These are phyloP conservation scores for Calcarius ornatus DNA, from an alignment of 2,113 vertebrate species.

Conservation along the genomic window DNA sequence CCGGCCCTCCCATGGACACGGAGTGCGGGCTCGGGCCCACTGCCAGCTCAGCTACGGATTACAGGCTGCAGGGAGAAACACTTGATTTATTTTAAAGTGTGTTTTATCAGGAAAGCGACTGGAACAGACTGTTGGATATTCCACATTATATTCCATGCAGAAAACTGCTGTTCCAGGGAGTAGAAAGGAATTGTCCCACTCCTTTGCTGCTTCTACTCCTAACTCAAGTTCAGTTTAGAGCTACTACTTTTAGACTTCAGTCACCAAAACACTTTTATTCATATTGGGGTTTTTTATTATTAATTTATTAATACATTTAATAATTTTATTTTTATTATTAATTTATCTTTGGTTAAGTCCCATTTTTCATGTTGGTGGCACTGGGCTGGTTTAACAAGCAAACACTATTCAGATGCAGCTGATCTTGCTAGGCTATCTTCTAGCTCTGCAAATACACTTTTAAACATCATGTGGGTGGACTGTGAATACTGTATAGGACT, in stretches of 20 bases:
- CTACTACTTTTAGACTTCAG: not conserved
- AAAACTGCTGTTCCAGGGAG: not conserved
- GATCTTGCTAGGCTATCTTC: not conserved
- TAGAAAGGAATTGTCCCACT: not conserved
- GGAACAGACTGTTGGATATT: not conserved
- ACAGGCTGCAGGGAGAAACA: not conserved
- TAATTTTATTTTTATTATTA: not conserved
- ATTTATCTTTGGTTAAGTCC: not conserved
- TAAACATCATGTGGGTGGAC: not conserved
- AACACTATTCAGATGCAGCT: not conserved
- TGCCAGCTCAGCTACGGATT: not conserved
- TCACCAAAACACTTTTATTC: not conserved
- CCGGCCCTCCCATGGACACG: not conserved
- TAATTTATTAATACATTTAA: too few species aligned
- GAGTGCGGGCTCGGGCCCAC: rapidly evolving
- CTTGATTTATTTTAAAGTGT: not conserved
- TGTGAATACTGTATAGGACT: not conserved
- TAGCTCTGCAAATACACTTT: not conserved
- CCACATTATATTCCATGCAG: not conserved
- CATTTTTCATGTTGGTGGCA: not conserved
- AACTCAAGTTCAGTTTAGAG: not conserved
- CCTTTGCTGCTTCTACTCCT: not conserved
- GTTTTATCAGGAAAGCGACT: not conserved
- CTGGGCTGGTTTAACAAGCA: not conserved
- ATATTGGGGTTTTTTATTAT: not conserved